phyloP scores from a whole-genome alignment of 1,140 invertebrate genomes.

The Cataglyphis hispanica region DNA sequence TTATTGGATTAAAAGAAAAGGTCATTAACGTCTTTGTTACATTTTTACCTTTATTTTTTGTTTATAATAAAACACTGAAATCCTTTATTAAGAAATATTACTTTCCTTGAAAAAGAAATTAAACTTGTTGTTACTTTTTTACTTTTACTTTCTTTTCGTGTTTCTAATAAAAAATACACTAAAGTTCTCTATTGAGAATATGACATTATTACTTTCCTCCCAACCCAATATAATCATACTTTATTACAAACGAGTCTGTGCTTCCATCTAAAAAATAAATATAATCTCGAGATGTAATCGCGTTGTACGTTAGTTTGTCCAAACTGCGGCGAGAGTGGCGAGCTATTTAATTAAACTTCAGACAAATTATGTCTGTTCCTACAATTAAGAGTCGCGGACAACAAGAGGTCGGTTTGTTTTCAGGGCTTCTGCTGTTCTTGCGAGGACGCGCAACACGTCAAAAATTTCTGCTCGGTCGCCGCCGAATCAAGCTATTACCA shows the following conservation, averaged over 20 bases:
- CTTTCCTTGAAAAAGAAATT: no score
- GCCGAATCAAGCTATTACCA: conserved; percentile 67
- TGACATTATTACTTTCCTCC: no score
- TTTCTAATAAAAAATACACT: no score
- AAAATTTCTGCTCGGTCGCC: conserved; percentile 60
- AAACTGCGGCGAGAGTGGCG: background rate
- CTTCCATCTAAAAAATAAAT: background rate
- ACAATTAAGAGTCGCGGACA: conserved; percentile 15
- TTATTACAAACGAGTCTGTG: background rate
- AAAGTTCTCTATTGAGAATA: no score
- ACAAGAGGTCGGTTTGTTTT: conserved; percentile 38
- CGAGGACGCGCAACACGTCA: conserved; percentile 54
- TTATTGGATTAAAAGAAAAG: no score
- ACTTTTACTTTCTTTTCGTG: no score
- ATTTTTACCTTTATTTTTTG: no score
- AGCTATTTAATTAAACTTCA: conserved; percentile 54
- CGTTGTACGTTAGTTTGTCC: background rate
- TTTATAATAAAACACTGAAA: no score
- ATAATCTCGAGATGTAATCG: background rate
- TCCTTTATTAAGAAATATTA: no score
- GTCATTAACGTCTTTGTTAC: no score
- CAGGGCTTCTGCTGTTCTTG: conserved; percentile 87
- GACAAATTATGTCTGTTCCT: conserved; percentile 12
- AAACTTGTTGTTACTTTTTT: no score
- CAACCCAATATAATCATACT: background rate